Evolutionary conservation across 2,113 vertebrate genomes (phyloP).

Genomic region (Acrocephalus kingi): DNA sequence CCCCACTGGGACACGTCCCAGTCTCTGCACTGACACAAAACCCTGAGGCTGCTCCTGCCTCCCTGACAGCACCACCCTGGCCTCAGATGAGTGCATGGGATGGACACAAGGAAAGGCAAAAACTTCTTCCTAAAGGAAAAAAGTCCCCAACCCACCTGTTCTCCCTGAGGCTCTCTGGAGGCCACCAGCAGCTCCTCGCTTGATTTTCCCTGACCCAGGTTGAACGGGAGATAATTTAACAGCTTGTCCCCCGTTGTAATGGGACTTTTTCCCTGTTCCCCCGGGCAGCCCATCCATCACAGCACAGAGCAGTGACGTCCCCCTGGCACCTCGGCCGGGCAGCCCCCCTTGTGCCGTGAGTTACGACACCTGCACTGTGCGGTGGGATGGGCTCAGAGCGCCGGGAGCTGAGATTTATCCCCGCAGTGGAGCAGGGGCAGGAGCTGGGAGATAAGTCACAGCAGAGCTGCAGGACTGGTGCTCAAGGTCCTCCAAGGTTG

Average conservation of each 20-base stretch:
- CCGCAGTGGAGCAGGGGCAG: neutral
- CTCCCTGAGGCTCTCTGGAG: neutral
- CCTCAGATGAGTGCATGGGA: accelerated
- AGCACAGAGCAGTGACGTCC: neutral
- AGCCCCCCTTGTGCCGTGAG: neutral
- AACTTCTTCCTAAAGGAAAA: neutral
- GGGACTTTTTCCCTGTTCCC: neutral
- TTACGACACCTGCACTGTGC: neutral
- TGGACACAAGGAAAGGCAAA: neutral
- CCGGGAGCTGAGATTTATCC: conserved; percentile 34
- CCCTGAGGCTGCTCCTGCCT: neutral
- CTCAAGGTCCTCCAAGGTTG: conserved; percentile 40
- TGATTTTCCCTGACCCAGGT: neutral
- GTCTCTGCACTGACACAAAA: neutral
- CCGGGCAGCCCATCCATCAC: neutral
- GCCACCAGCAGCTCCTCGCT: neutral
- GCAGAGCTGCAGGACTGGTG: neutral
- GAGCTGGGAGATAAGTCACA: neutral
- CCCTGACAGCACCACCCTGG: neutral
- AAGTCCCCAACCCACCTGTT: neutral
- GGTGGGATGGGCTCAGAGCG: accelerated
- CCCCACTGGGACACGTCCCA: accelerated
- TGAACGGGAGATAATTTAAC: neutral
- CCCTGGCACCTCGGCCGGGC: neutral
- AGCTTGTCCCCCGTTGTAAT: neutral